These are phyloP conservation scores for Phrynosoma blainvillii DNA, from an alignment of 2,113 vertebrate genomes.

Conservation along the genomic window DNA sequence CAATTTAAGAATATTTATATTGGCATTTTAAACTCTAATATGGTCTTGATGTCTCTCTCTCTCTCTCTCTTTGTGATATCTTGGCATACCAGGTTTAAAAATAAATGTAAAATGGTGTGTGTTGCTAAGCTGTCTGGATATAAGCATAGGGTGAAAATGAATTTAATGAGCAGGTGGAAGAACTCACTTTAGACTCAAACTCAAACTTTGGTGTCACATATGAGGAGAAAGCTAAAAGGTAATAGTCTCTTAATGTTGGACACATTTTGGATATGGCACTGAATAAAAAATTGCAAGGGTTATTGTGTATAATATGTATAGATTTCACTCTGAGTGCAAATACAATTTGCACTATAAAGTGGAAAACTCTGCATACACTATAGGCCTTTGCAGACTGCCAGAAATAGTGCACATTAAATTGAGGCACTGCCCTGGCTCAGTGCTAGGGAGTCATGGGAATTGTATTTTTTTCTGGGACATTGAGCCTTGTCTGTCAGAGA, in stretches of 20 bases:
- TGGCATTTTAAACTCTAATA: neutral
- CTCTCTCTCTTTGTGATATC: neutral
- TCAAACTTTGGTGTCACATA: slow-evolving; percentile 2
- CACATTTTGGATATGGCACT: neutral
- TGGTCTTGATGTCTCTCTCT: neutral
- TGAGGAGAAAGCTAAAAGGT: neutral
- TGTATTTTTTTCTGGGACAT: too few relatives aligned
- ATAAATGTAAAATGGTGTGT: neutral
- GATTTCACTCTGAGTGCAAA: neutral
- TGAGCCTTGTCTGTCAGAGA: too few relatives aligned
- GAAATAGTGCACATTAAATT: too few relatives aligned
- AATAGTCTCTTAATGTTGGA: neutral
- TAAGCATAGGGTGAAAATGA: neutral
- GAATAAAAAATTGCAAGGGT: neutral
- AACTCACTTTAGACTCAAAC: neutral
- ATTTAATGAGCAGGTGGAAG: neutral
- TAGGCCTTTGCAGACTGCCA: too few relatives aligned
- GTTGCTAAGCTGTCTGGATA: neutral
- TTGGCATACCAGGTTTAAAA: neutral
- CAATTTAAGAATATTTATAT: neutral
- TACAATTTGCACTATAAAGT: neutral
- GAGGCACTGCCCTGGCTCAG: too few relatives aligned
- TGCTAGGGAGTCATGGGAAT: too few relatives aligned
- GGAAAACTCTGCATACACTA: neutral
- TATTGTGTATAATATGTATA: neutral